These are phyloP conservation scores for Tenthredo distinguenda DNA, from an alignment of 2,888 invertebrate genomes.

Conservation along the genomic window DNA sequence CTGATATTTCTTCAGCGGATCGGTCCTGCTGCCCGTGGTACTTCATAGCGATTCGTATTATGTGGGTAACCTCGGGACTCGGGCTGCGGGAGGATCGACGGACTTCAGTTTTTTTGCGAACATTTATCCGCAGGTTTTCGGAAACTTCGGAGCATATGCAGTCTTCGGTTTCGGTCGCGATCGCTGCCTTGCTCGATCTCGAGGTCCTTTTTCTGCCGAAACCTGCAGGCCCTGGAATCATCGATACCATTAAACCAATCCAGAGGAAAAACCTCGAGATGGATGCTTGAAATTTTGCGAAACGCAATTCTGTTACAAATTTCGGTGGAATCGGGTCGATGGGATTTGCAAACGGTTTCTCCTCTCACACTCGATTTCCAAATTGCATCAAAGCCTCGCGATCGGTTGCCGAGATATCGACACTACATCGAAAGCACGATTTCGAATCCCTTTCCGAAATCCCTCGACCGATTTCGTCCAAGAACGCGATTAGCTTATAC, in stretches of 20 bases:
- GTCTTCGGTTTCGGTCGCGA: slow-evolving; percentile 55
- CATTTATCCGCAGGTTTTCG: slow-evolving; percentile 68
- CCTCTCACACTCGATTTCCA: no score
- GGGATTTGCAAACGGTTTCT: neutral
- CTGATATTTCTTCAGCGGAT: slow-evolving; percentile 51
- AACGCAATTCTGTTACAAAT: neutral
- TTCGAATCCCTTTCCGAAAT: neutral
- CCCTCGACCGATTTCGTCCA: neutral
- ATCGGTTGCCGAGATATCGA: neutral
- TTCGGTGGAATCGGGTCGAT: neutral
- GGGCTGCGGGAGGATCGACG: slow-evolving; percentile 61
- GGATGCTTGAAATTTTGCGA: no score
- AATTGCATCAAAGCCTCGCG: neutral
- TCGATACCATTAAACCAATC: neutral
- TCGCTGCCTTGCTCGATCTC: slow-evolving; percentile 5
- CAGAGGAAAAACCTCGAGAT: neutral
- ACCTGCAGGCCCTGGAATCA: slow-evolving; percentile 14
- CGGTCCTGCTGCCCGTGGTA: slow-evolving; percentile 65
- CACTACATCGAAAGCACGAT: no score
- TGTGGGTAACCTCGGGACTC: slow-evolving; percentile 74
- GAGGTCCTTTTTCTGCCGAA: neutral
- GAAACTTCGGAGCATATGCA: slow-evolving; percentile 72
- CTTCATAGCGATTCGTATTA: slow-evolving; percentile 74
- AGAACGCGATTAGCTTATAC: neutral
- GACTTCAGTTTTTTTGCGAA: slow-evolving; percentile 67